Conservation (phyloP, 1,140 invertebrate species). For the Thrips palmi region DNA sequence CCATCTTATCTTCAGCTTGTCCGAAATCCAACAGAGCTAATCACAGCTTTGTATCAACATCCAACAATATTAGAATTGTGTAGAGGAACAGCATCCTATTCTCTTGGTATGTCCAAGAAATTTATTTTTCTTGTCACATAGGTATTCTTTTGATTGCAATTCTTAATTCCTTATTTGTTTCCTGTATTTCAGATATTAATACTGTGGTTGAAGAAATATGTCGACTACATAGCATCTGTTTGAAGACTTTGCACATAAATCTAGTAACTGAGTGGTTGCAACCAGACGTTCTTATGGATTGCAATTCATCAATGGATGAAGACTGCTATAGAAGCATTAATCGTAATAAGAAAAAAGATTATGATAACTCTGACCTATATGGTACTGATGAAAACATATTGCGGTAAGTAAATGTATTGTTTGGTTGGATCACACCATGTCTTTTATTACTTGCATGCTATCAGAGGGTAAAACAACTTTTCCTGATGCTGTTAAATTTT, state of each 20-base stretch:
- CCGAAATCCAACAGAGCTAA: conserved; percentile 19
- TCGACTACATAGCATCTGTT: conserved; percentile 20
- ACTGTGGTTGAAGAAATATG: conserved; percentile 19
- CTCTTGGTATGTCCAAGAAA: conserved; percentile 4
- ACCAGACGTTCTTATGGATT: conserved; percentile 13
- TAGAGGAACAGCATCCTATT: conserved; percentile 13
- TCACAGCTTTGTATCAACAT: conserved; percentile 23
- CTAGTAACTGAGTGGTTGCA: conserved; percentile 24
- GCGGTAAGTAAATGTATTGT: conserved; percentile 15
- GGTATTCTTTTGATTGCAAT: conserved; percentile 3
- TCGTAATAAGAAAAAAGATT: conserved; percentile 4
- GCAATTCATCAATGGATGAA: background rate
- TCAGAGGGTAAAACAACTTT: too few species aligned
- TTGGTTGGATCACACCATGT: too few species aligned
- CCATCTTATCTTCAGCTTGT: conserved; percentile 22
- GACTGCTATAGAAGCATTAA: background rate
- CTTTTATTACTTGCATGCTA: background rate
- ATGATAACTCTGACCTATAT: too few species aligned
- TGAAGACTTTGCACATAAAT: conserved; percentile 19
- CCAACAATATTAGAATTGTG: conserved; percentile 22
- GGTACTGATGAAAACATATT: conserved; percentile 23
- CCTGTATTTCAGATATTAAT: conserved; percentile 29
- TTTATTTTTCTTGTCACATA: too few species aligned
- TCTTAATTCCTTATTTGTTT: too few species aligned
- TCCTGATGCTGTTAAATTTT: too few species aligned